Percentiles rank a stretch among this genome's conserved stretches.
Evolutionary conservation across 1,140 invertebrate genomes (phyloP).

Genomic region (Apis dorsata): DNA sequence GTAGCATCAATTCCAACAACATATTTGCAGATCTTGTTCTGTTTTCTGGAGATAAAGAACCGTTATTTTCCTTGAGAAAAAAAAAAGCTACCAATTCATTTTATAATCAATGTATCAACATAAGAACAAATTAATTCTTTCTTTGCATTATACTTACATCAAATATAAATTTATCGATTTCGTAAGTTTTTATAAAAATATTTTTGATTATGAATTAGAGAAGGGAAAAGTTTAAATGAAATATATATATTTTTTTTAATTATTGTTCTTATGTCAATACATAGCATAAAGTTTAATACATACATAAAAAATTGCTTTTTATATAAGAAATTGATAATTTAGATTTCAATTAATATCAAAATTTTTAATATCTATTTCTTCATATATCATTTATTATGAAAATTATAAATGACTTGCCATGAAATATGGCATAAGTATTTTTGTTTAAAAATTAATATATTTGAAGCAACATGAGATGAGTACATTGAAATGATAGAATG

Average conservation of each 20-base stretch:
- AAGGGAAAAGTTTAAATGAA: background rate
- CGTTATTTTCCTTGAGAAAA: constrained; percentile 41
- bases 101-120: constrained; percentile 54
- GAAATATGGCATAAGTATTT: background rate
- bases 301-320: constrained; percentile 4
- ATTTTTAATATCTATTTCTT: background rate
- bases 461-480: constrained; percentile 42
- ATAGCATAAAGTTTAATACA: constrained; percentile 38
- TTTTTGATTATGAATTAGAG: background rate
- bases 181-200: background rate
- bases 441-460: constrained; percentile 33
- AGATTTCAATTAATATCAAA: constrained; percentile 17
- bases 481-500: constrained; percentile 42
- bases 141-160: background rate
- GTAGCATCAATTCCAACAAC: constrained; percentile 56
- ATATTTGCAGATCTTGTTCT: constrained; percentile 47
- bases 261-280: constrained; percentile 63
- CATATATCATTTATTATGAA: background rate
- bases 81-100: constrained; percentile 52
- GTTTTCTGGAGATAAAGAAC: constrained; percentile 48
- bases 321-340: background rate
- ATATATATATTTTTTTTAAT: background rate
- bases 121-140: constrained; percentile 56
- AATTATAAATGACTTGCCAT: background rate
- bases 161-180: background rate